A percentile compares a stretch with the other conserved stretches of the same genome.
Evolutionary conservation across 2,888 invertebrate genomes (phyloP).

Genomic region (Tachina lurida): DNA sequence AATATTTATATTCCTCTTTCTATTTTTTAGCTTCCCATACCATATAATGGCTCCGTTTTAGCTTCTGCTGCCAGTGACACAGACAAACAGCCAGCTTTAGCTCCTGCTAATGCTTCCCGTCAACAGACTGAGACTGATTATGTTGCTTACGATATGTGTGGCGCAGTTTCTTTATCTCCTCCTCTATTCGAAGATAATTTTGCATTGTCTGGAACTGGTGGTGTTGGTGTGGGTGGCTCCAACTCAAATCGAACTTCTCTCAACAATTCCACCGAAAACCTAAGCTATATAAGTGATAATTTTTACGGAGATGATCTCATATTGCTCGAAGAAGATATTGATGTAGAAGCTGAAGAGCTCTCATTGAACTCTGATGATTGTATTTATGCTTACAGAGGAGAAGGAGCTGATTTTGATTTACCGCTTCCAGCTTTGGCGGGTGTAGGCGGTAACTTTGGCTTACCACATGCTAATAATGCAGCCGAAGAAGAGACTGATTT

Average conservation of each 20-base stretch:
- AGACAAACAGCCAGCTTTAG: constrained; percentile 67
- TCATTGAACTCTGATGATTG: constrained; percentile 82
- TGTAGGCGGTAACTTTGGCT: constrained; percentile 70
- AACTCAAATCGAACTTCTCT: constrained; percentile 77
- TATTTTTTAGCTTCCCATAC: constrained; percentile 50
- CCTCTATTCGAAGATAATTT: constrained; percentile 66
- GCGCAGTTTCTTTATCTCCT: constrained; percentile 70
- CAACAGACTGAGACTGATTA: constrained; percentile 62
- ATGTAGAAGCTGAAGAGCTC: constrained; percentile 80
- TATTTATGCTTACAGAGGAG: constrained; percentile 82
- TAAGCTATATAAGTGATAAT: constrained; percentile 82
- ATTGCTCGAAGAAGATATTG: constrained; percentile 76
- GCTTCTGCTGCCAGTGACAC: constrained; percentile 46
- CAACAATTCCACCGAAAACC: constrained; percentile 82
- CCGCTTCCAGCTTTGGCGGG: constrained; percentile 75
- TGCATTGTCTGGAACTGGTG: constrained; percentile 69
- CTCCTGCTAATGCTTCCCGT: constrained; percentile 46
- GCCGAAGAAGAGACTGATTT: constrained; percentile 82
- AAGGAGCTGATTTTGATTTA: constrained; percentile 79
- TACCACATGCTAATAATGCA: constrained; percentile 59
- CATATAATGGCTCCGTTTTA: constrained; percentile 53
- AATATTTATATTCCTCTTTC: not conserved
- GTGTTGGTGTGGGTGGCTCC: constrained; percentile 41
- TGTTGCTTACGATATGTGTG: constrained; percentile 65
- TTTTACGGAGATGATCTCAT: constrained; percentile 81